Conservation (phyloP, 2,113 vertebrate species). For the Calypte anna region DNA sequence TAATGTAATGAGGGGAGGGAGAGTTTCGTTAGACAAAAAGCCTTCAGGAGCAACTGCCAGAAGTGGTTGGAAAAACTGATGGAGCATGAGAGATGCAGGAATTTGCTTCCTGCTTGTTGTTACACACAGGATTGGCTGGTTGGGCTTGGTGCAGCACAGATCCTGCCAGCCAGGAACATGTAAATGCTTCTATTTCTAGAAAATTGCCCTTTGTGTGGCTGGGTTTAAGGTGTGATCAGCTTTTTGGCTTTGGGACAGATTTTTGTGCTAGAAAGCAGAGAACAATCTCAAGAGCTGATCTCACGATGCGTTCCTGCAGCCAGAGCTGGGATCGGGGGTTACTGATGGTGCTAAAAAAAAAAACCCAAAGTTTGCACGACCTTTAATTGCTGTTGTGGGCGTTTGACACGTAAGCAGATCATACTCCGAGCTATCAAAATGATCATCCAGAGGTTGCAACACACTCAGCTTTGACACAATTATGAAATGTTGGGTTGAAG, state of each 20-base stretch:
- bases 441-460: background rate
- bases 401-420: background rate
- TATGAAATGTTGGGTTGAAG: background rate
- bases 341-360: background rate
- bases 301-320: accelerated
- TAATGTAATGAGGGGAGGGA: background rate
- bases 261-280: slow-evolving; percentile 13
- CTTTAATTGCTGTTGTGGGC: background rate
- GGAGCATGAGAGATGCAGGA: background rate
- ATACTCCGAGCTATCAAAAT: background rate
- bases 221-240: background rate
- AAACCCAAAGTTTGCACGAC: background rate
- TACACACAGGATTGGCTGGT: background rate
- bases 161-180: background rate
- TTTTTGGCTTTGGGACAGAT: background rate
- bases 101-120: background rate
- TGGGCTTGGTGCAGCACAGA: background rate
- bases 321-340: accelerated
- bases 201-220: background rate
- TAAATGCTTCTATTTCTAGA: background rate
- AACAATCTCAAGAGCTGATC: background rate
- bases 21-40: background rate
- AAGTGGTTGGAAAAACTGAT: background rate
- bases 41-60: background rate
- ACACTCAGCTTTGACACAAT: background rate